A percentile compares a stretch with the other conserved stretches of the same genome.
phyloP scores from a whole-genome alignment of 2,888 invertebrate species.

The Sussaba pulchella region DNA sequence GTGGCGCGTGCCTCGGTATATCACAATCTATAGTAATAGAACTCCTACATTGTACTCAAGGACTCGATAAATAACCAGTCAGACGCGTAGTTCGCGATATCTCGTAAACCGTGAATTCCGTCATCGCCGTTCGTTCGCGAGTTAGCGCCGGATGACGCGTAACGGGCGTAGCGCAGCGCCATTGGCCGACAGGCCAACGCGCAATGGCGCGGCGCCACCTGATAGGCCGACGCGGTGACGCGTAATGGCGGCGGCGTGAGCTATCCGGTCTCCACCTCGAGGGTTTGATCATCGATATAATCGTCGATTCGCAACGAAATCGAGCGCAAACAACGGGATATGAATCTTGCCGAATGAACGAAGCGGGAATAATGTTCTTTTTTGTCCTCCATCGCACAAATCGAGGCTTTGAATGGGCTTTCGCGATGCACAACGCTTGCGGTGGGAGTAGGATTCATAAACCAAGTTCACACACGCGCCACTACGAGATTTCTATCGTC shows the following conservation, averaged over 20 bases:
- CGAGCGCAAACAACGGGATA: background rate
- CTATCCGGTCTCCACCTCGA: background rate
- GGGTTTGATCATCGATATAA: background rate
- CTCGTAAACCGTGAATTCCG: background rate
- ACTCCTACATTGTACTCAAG: conserved; percentile 23
- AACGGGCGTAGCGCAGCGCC: background rate
- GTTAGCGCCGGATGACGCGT: background rate
- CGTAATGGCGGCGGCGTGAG: background rate
- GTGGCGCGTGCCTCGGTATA: conserved; percentile 45
- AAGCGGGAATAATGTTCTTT: conserved; percentile 3
- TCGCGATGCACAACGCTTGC: conserved; percentile 25
- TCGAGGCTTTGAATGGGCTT: conserved; percentile 4
- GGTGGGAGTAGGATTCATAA: conserved; percentile 44
- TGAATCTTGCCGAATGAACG: conserved; percentile 7
- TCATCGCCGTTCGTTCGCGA: background rate
- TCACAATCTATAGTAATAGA: conserved; percentile 17
- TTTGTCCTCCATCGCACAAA: conserved; percentile 56
- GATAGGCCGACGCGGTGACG: background rate
- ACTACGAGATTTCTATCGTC: conserved; percentile 57
- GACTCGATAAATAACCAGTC: conserved; percentile 27
- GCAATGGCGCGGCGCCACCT: background rate
- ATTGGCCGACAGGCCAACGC: background rate
- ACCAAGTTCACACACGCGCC: conserved; percentile 67
- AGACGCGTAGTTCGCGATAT: background rate
- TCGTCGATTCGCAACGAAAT: background rate